Percentiles rank a stretch among this genome's conserved stretches.
Conservation (phyloP, 2,888 invertebrate species). For the Charanyca ferruginea region DNA sequence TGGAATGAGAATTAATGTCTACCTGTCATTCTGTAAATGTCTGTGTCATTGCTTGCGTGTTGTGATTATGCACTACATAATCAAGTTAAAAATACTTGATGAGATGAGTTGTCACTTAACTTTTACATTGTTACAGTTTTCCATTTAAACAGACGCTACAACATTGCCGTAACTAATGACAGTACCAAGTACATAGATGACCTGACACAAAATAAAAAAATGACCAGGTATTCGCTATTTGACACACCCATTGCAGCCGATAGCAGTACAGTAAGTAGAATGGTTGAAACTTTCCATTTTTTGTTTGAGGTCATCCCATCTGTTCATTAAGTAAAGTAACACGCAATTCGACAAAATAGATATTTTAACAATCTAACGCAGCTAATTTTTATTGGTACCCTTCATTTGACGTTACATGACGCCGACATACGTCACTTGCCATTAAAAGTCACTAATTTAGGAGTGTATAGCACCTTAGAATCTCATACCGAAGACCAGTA, state of each 20-base stretch:
- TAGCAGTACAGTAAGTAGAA: slow-evolving; percentile 13
- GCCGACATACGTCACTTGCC: slow-evolving; percentile 56
- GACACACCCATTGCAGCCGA: slow-evolving; percentile 21
- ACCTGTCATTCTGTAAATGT: slow-evolving; percentile 3
- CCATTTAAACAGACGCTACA: slow-evolving; percentile 2
- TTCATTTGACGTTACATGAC: slow-evolving; percentile 39
- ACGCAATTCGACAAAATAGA: slow-evolving; percentile 30
- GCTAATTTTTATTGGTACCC: neutral
- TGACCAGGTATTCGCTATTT: slow-evolving; percentile 4
- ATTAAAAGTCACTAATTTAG: slow-evolving; percentile 30
- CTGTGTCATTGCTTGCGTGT: neutral
- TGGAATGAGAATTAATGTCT: slow-evolving; percentile 10
- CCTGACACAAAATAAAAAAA: slow-evolving; percentile 13
- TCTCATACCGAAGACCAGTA: slow-evolving; percentile 33
- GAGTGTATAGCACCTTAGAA: slow-evolving; percentile 26
- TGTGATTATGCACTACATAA: too few relatives aligned
- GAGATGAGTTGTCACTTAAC: neutral
- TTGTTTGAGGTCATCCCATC: slow-evolving; percentile 13
- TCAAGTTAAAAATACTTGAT: too few relatives aligned
- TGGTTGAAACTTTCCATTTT: slow-evolving; percentile 23
- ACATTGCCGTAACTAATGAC: slow-evolving; percentile 9
- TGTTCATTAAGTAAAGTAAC: slow-evolving; percentile 6
- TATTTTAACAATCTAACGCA: neutral
- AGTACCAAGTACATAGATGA: slow-evolving; percentile 13
- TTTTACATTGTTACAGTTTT: slow-evolving; percentile 7